Base-by-base conservation (phyloP, 1,140 invertebrate genomes). In the Musca vetustissima region DNA sequence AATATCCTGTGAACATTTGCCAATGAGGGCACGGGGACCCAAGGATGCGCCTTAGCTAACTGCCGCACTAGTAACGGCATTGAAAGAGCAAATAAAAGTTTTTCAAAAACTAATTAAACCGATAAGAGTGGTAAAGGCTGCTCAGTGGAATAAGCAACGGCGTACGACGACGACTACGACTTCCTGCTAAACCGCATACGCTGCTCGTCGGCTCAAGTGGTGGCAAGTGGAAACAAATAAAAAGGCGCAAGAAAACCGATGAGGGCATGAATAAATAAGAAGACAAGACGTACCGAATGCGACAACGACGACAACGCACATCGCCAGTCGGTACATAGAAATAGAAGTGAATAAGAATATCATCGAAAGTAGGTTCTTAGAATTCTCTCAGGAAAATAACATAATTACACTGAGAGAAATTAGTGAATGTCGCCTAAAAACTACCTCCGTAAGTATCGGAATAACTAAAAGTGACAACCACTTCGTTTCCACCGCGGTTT, bases 51-150 rank as follows among this genome's bases (percentile, higher is more conserved):
- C 36, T n/a, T n/a, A n/a, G 36, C 36, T n/a, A n/a, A n/a, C n/a
- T n/a, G 36, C 36, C 36, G 6, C 11, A 43, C 36, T 13, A 43
- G 36, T 43, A 43, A 43, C 36, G 36, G 36, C 36, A 43, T 43
- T 43, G 36, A 61, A 43, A 61, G 28, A 43, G 32, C 57, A 61
- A 61, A 61, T 61, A 61, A 61, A 61, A 61, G 57, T 61, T 61
- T 61, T 61, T 61, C 57, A 28, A 61, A 61, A 61, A 61, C 57
- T 61, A 61, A 61, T 61, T 61, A 61, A 61, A 61, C 57, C 57
- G 57, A 61, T 61, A 61, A 61, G 57, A 61, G 57, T 61, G 57
- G 57, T 61, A 21, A 61, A 36, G 28, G 57, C n/a, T 11, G 1
- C 1, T n/a, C n/a, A n/a, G n/a, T n/a, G 15, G 21, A 52, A 52